A percentile compares a stretch with the other conserved stretches of the same genome.
These are phyloP conservation scores for Rhabdomys pumilio DNA, from an alignment of 2,797 vertebrate species.

Conservation along the genomic window DNA sequence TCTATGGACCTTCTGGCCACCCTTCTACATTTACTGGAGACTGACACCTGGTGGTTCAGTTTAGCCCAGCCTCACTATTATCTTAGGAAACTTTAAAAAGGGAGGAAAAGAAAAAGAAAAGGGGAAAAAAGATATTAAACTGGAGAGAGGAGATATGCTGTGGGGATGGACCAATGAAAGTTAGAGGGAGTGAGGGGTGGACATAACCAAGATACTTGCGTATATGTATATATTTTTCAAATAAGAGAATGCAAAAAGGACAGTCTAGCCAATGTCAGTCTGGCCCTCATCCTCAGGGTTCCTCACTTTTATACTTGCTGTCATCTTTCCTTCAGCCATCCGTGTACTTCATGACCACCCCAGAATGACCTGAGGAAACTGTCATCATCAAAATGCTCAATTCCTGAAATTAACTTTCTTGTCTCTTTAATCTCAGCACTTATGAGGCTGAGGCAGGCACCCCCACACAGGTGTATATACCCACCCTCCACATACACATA, in stretches of 20 bases:
- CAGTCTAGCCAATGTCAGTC: neutral
- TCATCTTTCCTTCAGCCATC: neutral
- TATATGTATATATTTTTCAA: neutral
- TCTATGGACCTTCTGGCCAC: neutral
- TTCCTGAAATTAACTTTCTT: neutral
- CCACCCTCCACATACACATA: neutral
- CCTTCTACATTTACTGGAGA: neutral
- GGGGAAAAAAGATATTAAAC: neutral
- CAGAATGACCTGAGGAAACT: neutral
- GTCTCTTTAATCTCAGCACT: neutral
- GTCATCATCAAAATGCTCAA: neutral
- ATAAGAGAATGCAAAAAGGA: neutral
- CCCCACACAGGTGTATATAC: neutral
- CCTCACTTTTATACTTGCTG: neutral
- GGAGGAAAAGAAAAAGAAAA: neutral
- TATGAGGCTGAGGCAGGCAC: neutral
- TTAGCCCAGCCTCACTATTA: neutral
- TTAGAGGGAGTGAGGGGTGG: neutral
- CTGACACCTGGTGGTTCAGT: neutral
- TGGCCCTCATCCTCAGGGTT: neutral
- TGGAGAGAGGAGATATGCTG: neutral
- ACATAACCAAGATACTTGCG: neutral
- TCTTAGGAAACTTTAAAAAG: neutral
- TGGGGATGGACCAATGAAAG: neutral
- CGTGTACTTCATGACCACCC: neutral